phyloP scores from a whole-genome alignment of 2,888 invertebrate species.

The Noctuana brunneofusca region DNA sequence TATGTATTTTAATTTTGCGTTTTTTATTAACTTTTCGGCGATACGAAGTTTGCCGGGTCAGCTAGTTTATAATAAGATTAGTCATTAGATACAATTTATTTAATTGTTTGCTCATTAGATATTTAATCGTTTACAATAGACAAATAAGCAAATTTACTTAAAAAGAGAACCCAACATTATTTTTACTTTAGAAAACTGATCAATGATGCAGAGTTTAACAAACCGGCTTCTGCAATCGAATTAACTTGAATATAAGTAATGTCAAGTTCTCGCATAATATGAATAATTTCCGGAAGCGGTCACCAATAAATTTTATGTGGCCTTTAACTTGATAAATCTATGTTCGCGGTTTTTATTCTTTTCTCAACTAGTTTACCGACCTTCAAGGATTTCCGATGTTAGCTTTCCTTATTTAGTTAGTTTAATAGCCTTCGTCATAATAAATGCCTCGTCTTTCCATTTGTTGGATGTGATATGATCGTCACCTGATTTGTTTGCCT shows the following conservation, averaged over 20 bases:
- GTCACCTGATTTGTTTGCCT: slow-evolving; percentile 15
- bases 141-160: too few species aligned
- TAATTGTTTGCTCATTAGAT: too few species aligned
- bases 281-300: slow-evolving; percentile 38
- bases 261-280: slow-evolving; percentile 36
- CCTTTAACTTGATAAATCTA: slow-evolving; percentile 35
- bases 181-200: slow-evolving; percentile 4
- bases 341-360: slow-evolving; percentile 35
- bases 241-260: slow-evolving; percentile 36
- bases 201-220: not conserved
- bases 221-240: slow-evolving; percentile 3
- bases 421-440: slow-evolving; percentile 45
- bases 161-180: not conserved
- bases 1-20: too few species aligned
- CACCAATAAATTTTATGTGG: slow-evolving; percentile 27
- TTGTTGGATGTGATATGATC: slow-evolving; percentile 24
- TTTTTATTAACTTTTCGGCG: too few species aligned
- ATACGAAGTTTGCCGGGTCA: too few species aligned
- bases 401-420: slow-evolving; percentile 54
- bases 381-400: slow-evolving; percentile 52
- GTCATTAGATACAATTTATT: too few species aligned
- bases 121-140: too few species aligned
- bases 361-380: slow-evolving; percentile 46
- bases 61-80: too few species aligned
- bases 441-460: slow-evolving; percentile 34